Evolutionary conservation across 2,888 invertebrate species (phyloP).

Genomic region (Athripsodes cinereus): DNA sequence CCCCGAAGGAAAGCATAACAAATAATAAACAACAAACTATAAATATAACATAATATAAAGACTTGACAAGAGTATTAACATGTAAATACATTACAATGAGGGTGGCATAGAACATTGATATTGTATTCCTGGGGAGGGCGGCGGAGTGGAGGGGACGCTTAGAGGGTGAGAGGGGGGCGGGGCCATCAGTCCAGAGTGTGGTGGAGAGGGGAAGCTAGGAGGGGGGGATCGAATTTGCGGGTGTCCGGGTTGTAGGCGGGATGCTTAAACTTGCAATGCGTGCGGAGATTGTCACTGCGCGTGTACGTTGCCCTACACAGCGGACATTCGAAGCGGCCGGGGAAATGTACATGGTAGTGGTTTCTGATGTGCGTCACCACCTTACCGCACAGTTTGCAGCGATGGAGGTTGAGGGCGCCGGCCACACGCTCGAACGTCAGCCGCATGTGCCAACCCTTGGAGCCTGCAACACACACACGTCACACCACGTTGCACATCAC

Average conservation of each 20-base stretch:
- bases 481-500: constrained; percentile 20
- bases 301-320: constrained; percentile 87
- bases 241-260: constrained; percentile 81
- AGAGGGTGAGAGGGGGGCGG: constrained; percentile 28
- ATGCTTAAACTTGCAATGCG: constrained; percentile 91
- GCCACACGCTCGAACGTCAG: constrained; percentile 90
- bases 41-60: no score
- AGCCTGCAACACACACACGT: constrained; percentile 73
- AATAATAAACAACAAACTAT: no score
- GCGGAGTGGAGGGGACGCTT: constrained; percentile 3
- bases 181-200: constrained; percentile 40
- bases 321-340: constrained; percentile 87
- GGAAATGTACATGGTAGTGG: constrained; percentile 92
- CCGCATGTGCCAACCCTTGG: constrained; percentile 93
- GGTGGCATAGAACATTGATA: no score
- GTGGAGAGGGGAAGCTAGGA: constrained; percentile 40
- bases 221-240: constrained; percentile 71
- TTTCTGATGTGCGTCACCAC: constrained; percentile 92
- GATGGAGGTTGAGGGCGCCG: constrained; percentile 88
- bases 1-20: no score
- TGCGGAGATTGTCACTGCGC: constrained; percentile 86
- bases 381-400: constrained; percentile 91
- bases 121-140: constrained; percentile 32
- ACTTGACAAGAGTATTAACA: no score
- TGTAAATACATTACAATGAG: no score